Percentiles rank a stretch among this genome's conserved stretches.
phyloP scores from a whole-genome alignment of 2,888 invertebrate genomes.

The Watsonalla binaria region DNA sequence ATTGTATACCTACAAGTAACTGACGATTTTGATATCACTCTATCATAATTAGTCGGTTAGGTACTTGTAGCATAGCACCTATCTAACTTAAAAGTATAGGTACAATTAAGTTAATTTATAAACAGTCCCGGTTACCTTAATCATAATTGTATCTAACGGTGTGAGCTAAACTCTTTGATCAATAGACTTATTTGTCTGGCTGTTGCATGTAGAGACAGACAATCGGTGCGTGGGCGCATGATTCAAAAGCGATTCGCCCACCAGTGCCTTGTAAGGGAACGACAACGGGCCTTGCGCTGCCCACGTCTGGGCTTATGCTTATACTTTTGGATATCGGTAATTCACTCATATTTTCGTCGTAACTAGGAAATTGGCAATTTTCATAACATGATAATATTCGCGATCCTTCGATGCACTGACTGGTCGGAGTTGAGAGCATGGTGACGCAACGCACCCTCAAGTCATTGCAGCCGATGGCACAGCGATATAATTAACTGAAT shows the following conservation, averaged over 20 bases:
- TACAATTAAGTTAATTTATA: conserved; percentile 5
- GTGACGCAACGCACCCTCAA: neutral
- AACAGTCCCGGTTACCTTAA: conserved; percentile 11
- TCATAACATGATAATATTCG: neutral
- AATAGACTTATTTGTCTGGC: conserved; percentile 31
- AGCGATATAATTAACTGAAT: no score
- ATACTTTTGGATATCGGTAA: conserved; percentile 27
- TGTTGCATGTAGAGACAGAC: conserved; percentile 43
- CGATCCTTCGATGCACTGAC: neutral
- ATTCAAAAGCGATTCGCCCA: conserved; percentile 56
- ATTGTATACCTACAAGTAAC: no score
- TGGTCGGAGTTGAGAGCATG: neutral
- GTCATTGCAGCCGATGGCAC: no score
- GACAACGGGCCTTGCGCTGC: conserved; percentile 44
- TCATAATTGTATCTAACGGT: conserved; percentile 17
- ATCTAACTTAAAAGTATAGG: no score
- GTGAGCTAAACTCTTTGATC: conserved; percentile 22
- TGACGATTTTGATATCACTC: no score
- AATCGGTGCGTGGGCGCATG: conserved; percentile 56
- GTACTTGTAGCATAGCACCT: no score
- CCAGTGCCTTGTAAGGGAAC: conserved; percentile 45
- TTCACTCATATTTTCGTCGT: conserved; percentile 15
- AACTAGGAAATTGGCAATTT: conserved; percentile 2
- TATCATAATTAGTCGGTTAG: no score
- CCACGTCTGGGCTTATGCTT: conserved; percentile 38